Conservation (phyloP, 2,797 vertebrate genomes). For the Phyllotis vaccarum region DNA sequence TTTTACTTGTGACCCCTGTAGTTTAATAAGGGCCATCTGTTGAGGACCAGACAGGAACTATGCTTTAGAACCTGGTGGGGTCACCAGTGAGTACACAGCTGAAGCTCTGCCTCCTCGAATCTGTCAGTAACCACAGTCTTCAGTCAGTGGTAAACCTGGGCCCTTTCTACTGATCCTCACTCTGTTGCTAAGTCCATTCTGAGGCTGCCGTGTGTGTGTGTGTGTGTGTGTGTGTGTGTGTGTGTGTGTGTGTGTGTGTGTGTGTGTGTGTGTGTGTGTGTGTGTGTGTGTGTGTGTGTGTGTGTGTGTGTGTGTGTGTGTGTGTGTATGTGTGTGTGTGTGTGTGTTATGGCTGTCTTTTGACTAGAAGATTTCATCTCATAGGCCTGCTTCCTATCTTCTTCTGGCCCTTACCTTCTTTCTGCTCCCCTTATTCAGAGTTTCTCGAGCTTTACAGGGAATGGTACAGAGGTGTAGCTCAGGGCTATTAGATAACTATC, state of each 20-base stretch:
- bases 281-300: too few species aligned
- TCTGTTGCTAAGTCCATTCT: too few species aligned
- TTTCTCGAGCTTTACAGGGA: neutral
- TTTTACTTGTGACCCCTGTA: neutral
- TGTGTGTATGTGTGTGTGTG: too few species aligned
- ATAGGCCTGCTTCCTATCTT: neutral
- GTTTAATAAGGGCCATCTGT: neutral
- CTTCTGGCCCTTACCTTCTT: neutral
- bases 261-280: too few species aligned
- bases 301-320: too few species aligned
- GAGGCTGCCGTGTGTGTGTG: too few species aligned
- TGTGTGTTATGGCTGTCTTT: neutral
- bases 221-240: too few species aligned
- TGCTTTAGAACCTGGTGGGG: neutral
- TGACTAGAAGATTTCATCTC: neutral
- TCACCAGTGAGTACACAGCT: too few species aligned
- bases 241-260: too few species aligned
- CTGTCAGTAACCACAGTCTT: neutral
- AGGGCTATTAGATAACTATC: neutral
- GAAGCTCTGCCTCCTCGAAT: neutral
- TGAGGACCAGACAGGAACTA: neutral
- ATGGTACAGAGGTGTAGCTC: neutral
- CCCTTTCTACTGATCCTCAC: neutral
- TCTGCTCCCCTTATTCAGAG: too few species aligned
- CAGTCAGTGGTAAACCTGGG: neutral